phyloP scores from a whole-genome alignment of 35 echinoderm and acorn worm genomes.

The Amphiura filiformis region DNA sequence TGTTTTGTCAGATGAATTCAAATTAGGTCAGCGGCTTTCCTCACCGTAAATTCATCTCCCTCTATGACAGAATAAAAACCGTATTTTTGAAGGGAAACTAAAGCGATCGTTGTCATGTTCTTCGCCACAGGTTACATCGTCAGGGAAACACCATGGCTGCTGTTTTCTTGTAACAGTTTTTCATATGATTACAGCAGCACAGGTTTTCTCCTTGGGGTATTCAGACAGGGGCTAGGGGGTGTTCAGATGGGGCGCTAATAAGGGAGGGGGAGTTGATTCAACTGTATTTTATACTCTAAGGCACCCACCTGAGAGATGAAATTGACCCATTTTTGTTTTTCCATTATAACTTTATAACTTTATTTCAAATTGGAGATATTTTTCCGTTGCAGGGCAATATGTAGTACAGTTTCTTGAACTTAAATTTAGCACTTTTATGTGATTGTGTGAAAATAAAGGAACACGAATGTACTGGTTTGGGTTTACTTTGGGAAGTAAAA shows the following conservation, averaged over 20 bases:
- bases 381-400: not conserved
- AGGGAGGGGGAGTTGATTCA: conserved; percentile 7
- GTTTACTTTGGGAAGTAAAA: not conserved
- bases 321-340: not conserved
- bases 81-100: not conserved
- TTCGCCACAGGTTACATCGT: not conserved
- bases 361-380: not conserved
- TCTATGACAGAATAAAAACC: not conserved
- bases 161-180: not conserved
- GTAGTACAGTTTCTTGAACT: conserved; percentile 5
- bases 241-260: too few relatives aligned
- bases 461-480: not conserved
- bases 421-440: not conserved
- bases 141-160: not conserved
- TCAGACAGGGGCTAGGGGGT: not conserved
- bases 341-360: too few relatives aligned
- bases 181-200: not conserved
- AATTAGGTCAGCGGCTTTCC: not conserved
- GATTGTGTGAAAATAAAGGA: not conserved
- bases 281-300: not conserved
- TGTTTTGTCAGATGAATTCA: not conserved
- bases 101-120: not conserved
- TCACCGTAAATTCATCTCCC: not conserved
- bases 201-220: not conserved
- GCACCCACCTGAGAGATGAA: not conserved